Evolutionary conservation across 2,113 vertebrate species (phyloP), one percentile per base, ranked within the genome.

Genomic region (Crocuta crocuta): DNA sequence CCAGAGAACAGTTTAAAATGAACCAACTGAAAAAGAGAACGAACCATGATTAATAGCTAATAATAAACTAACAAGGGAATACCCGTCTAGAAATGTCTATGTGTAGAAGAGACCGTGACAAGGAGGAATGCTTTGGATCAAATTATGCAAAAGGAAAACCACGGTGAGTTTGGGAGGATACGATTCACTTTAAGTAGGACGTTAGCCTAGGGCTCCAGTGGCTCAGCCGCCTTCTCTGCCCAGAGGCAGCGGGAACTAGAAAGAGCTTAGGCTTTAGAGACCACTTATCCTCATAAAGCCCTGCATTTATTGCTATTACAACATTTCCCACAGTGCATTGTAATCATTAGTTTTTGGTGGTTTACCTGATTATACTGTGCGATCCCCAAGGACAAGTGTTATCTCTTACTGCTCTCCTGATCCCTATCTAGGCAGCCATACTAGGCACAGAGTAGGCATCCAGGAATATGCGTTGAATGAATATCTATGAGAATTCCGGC

Each of bases 281-380:
- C 35, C n/a, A 74, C 58, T 95, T 95, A 94, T 89, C 91, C 63
- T 79, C 55, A 84, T 58, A 92, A 96, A 97, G 50, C 74, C 70
- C 88, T 53, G 45, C 35, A 58, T 91, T 96, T 97, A 94, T 94
- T 90, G 71, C 63, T 86, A 43, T 61, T 96, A 63, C 58, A 84
- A 71, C 48, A 78, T 83, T 97, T 88, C 80, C 95, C 93, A 88
- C 65, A 65, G 86, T 92, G 63, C 39, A 76, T 31, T 88, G 45
- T 80, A 91, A 70, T 97, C 50, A 85, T 89, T 92, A 87, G 15
- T 23, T 85, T 95, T 91, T 35, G n/a, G 73, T 43, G 80, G 48
- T 95, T 97, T 85, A 68, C 43, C 24, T 89, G 53, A 55, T 74
- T 90, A 24, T 35, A 53, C 26, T 50, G n/a, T 91, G 66, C 79